Evolutionary conservation across 2,888 invertebrate genomes (phyloP).

Genomic region (Rhagophthalmus giganteus): DNA sequence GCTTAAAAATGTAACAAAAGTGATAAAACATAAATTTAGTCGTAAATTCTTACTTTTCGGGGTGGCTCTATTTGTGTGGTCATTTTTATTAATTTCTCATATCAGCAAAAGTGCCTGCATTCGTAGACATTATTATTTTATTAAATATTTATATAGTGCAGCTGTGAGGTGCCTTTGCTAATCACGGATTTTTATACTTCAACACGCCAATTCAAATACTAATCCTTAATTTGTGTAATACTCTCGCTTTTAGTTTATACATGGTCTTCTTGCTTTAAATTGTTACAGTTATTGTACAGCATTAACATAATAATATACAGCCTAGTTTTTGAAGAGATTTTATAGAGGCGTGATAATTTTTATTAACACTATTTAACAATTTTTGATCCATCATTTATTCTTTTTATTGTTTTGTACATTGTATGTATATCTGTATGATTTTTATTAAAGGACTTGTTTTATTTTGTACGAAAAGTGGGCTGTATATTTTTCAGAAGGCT

Average conservation of each 20-base stretch:
- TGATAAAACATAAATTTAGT: slow-evolving; percentile 23
- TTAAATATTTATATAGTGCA: slow-evolving; percentile 26
- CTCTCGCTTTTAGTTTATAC: slow-evolving; percentile 30
- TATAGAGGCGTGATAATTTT: neutral
- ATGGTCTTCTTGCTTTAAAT: slow-evolving; percentile 5
- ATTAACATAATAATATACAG: slow-evolving; percentile 23
- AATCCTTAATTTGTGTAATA: slow-evolving; percentile 33
- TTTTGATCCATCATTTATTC: neutral
- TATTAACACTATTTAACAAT: neutral
- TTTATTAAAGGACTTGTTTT: slow-evolving; percentile 3
- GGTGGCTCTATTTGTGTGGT: slow-evolving; percentile 21
- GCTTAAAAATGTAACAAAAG: slow-evolving; percentile 20
- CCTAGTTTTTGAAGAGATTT: slow-evolving; percentile 20
- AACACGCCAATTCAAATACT: slow-evolving; percentile 32
- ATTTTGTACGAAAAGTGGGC: slow-evolving; percentile 25
- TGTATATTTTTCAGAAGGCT: slow-evolving; percentile 24
- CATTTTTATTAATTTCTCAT: slow-evolving; percentile 28
- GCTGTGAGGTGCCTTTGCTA: slow-evolving; percentile 38
- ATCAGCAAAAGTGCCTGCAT: slow-evolving; percentile 34
- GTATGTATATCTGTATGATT: slow-evolving; percentile 5
- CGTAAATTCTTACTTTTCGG: slow-evolving; percentile 17
- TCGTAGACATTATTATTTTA: slow-evolving; percentile 22
- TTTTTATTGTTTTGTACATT: slow-evolving; percentile 3
- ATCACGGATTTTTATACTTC: slow-evolving; percentile 23
- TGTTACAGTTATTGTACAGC: slow-evolving; percentile 22